Evolutionary conservation across 2,797 vertebrate genomes (phyloP).

Genomic region (Cyclopterus lumpus): DNA sequence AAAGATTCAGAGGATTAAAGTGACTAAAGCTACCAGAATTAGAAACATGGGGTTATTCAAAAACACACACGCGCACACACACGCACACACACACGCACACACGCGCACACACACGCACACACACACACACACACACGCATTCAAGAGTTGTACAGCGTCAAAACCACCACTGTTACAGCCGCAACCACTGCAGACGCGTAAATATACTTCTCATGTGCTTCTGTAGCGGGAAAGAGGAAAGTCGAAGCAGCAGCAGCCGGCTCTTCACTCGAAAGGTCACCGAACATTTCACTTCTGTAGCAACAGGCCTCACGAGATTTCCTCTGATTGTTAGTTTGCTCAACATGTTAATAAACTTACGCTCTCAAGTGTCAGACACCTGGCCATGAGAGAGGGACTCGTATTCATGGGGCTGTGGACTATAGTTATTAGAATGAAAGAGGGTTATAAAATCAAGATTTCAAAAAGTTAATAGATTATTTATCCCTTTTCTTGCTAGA

Average conservation of each 20-base stretch:
- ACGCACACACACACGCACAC: background rate
- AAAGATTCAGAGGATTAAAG: conserved; percentile 45
- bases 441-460: background rate
- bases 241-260: conserved; percentile 5
- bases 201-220: background rate
- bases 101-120: background rate
- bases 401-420: background rate
- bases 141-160: background rate
- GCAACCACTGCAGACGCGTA: conserved; percentile 48
- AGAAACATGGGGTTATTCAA: conserved; percentile 38
- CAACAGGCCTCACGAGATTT: background rate
- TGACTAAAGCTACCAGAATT: conserved; percentile 51
- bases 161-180: conserved; percentile 57
- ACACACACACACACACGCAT: background rate
- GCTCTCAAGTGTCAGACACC: background rate
- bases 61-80: background rate
- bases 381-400: background rate
- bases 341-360: background rate
- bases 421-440: background rate
- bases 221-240: conserved; percentile 2
- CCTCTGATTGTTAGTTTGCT: background rate
- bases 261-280: conserved; percentile 36
- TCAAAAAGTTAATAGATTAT: background rate
- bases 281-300: background rate
- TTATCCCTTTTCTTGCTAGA: background rate